Conservation (phyloP, 2,888 invertebrate species). For the Argynnis bischoffii region DNA sequence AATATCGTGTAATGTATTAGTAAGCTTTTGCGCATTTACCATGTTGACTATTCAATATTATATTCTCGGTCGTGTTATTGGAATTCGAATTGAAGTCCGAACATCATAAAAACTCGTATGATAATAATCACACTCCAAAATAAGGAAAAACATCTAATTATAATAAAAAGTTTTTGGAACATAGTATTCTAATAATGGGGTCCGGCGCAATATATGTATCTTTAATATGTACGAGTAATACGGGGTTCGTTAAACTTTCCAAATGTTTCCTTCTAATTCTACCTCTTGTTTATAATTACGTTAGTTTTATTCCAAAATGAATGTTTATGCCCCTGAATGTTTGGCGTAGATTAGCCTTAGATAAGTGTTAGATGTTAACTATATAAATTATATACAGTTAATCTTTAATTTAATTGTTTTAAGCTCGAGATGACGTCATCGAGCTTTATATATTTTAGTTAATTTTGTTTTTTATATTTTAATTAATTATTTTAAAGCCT, state of each 20-base stretch:
- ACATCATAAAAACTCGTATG: too few relatives aligned
- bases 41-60: conserved; percentile 77
- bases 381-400: conserved; percentile 51
- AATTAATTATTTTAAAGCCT: not conserved
- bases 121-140: too few relatives aligned
- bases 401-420: conserved; percentile 22
- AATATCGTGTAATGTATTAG: conserved; percentile 45
- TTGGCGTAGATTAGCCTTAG: conserved; percentile 67
- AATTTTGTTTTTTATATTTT: not conserved
- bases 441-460: conserved; percentile 10
- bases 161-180: not conserved
- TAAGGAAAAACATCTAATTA: too few relatives aligned
- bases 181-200: conserved; percentile 1
- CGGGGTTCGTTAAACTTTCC: conserved; percentile 49
- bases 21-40: conserved; percentile 79
- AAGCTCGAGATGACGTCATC: conserved; percentile 7
- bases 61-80: conserved; percentile 4
- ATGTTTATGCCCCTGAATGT: conserved; percentile 60
- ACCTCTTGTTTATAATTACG: conserved; percentile 48
- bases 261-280: conserved; percentile 46
- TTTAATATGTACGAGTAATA: conserved; percentile 51
- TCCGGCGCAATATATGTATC: conserved; percentile 42
- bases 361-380: conserved; percentile 69
- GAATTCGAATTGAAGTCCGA: not conserved
- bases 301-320: conserved; percentile 47